Percentiles rank a stretch among this genome's conserved stretches.
Conservation (phyloP, 30 jellyfish, hydroid and myxozoan genomes). For the Phacellophora camtschatica region DNA sequence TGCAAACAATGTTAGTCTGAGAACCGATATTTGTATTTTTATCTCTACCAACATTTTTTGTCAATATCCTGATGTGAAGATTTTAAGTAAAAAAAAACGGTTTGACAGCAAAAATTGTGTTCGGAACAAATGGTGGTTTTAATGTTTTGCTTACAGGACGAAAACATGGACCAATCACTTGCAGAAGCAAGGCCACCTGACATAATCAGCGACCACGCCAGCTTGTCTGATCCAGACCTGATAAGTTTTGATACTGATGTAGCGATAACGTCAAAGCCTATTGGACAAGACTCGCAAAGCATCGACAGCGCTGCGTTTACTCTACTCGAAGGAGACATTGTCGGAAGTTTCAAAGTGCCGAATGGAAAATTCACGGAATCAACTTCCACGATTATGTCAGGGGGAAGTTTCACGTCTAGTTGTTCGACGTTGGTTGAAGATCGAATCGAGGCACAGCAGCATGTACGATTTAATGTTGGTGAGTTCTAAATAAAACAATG, state of each 20-base stretch:
- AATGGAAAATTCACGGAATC: slow-evolving; percentile 58
- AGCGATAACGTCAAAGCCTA: slow-evolving; percentile 24
- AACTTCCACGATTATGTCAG: slow-evolving; percentile 3
- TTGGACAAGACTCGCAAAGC: slow-evolving; percentile 82
- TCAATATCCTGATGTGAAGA: too few species aligned
- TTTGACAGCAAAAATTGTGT: too few species aligned
- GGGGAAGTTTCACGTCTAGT: slow-evolving; percentile 57
- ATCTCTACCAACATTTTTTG: too few species aligned
- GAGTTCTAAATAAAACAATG: background rate
- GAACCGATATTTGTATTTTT: too few species aligned
- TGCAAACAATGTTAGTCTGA: too few species aligned
- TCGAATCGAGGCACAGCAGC: slow-evolving; percentile 49
- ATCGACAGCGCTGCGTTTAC: slow-evolving; percentile 90
- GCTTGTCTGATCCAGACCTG: slow-evolving; percentile 77
- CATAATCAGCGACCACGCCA: slow-evolving; percentile 53
- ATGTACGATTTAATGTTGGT: slow-evolving; percentile 88
- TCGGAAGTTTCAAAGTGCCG: slow-evolving; percentile 57
- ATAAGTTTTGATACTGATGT: slow-evolving; percentile 67
- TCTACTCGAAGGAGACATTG: slow-evolving; percentile 73
- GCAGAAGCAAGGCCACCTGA: slow-evolving; percentile 55
- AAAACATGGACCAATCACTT: background rate
- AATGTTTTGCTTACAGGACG: too few species aligned
- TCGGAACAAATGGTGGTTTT: too few species aligned
- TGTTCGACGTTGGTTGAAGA: slow-evolving; percentile 57
- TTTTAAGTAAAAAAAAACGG: too few species aligned